Base-by-base conservation (phyloP, 2,113 vertebrate genomes). In the Stictonetta naevosa region DNA sequence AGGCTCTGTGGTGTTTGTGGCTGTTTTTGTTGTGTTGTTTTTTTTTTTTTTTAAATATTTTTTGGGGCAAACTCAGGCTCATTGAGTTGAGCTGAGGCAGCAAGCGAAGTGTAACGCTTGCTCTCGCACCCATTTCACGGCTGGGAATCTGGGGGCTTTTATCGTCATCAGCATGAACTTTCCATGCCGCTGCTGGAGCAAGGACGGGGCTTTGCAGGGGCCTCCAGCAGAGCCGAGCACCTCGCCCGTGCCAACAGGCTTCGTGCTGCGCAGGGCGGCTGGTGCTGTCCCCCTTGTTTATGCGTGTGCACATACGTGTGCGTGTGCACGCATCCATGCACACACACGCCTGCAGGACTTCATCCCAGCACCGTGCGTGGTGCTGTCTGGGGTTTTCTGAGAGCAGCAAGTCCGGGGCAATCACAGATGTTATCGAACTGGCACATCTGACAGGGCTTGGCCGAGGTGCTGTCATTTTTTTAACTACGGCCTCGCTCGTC, bases 251-350 rank as follows among this genome's bases (percentile, higher is more conserved):
- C 50, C 50, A 52, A 4, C 50, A 25, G 12, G 23, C 50, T 23
- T 52, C 13, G 50, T 52, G 62, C 36, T 7, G 62, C 15, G 9
- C 11, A 26, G 23, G 36, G 25, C 11, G 5, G 25, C 38, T 28
- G 60, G 23, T 18, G 14, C 53, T 29, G 26, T 23, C 8, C 53
- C 9, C 14, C 17, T 5, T 10, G 18, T 42, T 28, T 8, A 18
- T 9, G 16, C 15, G 36, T 3, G 23, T 13, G 46, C 67, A 3
- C 56, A 5, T 5, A 14, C 1, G 0, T 66, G 75, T 28, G 14
- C 23, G 71, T 3, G 4, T 1, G 2, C 56, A 25, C 22, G 3
- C 34, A 3, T 4, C 33, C 44, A 50, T 16, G 5, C 28, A 0
- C 0, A 11, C 19, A 0, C 72, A 11, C 11, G 46, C 46, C 46